Evolutionary conservation across 2,113 vertebrate genomes (phyloP).

Genomic region (Apodemus sylvaticus): DNA sequence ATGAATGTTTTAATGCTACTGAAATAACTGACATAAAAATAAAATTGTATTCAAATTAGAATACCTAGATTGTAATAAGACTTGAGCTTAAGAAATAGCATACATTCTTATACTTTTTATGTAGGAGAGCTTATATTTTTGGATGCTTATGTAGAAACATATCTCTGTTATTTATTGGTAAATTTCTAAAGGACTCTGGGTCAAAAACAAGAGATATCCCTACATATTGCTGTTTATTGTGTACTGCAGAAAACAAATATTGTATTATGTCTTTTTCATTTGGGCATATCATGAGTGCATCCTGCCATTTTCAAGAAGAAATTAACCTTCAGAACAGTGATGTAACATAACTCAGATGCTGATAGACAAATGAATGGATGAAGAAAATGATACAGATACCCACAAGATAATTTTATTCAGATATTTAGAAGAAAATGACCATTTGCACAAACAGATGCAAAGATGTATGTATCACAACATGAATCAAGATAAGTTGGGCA

Average conservation of each 20-base stretch:
- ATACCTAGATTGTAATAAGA: background rate
- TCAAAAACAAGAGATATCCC: background rate
- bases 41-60: background rate
- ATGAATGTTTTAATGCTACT: background rate
- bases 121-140: background rate
- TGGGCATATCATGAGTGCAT: background rate
- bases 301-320: background rate
- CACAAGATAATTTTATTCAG: background rate
- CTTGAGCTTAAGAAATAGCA: background rate
- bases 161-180: background rate
- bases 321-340: background rate
- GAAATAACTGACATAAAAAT: background rate
- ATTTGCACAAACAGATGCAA: background rate
- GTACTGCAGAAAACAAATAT: background rate
- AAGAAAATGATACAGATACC: background rate
- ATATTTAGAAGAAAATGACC: background rate
- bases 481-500: background rate
- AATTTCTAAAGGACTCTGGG: background rate
- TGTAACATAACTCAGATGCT: background rate
- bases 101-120: background rate
- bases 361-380: background rate
- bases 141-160: background rate
- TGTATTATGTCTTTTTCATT: background rate
- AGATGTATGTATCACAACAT: background rate
- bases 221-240: background rate